Base-by-base conservation (phyloP, 2,797 vertebrate genomes). In the Oryzias dopingdopingensis region DNA sequence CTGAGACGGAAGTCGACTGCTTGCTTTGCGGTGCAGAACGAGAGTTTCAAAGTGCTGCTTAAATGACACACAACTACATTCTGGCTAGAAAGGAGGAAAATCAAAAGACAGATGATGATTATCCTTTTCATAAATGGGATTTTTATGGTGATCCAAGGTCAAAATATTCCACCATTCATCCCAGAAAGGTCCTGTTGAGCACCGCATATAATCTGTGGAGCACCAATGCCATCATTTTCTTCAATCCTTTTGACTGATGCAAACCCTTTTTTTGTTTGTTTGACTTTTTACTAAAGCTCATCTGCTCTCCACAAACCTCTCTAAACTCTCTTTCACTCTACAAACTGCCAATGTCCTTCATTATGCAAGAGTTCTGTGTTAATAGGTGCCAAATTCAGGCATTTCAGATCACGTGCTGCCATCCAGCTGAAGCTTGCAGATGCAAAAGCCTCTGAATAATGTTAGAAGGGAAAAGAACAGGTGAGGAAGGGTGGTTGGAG, bases 1-100 rank as follows among this genome's bases (percentile, higher is more conserved):
- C 64, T 79, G 80, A 81, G 68, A 53, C 56, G 61, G 60, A 70
- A 74, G 73, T 58, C 44, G 53, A 61, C 70, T 72, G 59, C 45
- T 58, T 76, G 72, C 74, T 84, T 80, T 74, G 83, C 76, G 64
- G 49, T 65, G 76, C 57, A 63, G 69, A 77, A 67, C 42, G 3
- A 4, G 56, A 78, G 75, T 68, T 69, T 73, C 23, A 52, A 73
- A 80, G 64, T n/a, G 22, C 54, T 18, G 75, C 44, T 59, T 59
- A 71, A 81, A 78, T 80, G 81, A 81, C 46, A 79, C 53, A 42
- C 4, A 13, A 40, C 29, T 50, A 2, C 20, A n/a, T 29, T 74
- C 48, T 49, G 14, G 47, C 18, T 47, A 37, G 40, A 58, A 52
- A 56, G 24, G 41, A 22, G 41, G 16, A 14, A 62, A 55, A 20